A percentile compares a stretch with the other conserved stretches of the same genome.
Evolutionary conservation across 1,140 invertebrate genomes (phyloP).

Genomic region (Dreissena rostriformis): DNA sequence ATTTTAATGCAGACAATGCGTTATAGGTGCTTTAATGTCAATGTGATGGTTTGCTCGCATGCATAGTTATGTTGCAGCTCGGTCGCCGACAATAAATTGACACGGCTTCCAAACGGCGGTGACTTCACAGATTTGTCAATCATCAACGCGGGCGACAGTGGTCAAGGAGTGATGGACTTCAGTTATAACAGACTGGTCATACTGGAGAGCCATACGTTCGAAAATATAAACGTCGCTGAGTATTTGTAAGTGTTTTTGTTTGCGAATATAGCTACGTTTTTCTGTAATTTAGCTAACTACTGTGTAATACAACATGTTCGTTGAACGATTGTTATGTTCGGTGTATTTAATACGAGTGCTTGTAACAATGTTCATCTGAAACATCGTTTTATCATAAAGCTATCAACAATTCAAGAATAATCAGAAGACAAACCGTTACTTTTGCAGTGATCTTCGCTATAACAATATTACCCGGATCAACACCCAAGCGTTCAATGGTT

Average conservation of each 20-base stretch:
- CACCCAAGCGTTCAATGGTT: conserved; percentile 56
- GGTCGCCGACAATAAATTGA: conserved; percentile 64
- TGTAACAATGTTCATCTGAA: too few relatives aligned
- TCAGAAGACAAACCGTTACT: not conserved
- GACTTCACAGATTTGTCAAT: conserved; percentile 65
- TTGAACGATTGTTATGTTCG: too few relatives aligned
- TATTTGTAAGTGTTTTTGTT: conserved; percentile 56
- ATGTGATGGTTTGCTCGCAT: too few relatives aligned
- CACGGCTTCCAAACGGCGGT: conserved; percentile 63
- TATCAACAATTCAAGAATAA: too few relatives aligned
- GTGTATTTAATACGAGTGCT: too few relatives aligned
- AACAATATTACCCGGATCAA: conserved; percentile 63
- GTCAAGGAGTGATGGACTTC: conserved; percentile 37
- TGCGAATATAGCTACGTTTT: too few relatives aligned
- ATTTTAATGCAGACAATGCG: too few relatives aligned
- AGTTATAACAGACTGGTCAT: conserved; percentile 62
- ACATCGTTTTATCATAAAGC: too few relatives aligned
- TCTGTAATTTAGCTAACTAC: too few relatives aligned
- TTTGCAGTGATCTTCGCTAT: conserved; percentile 53
- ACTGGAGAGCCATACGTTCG: conserved; percentile 61
- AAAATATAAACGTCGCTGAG: conserved; percentile 41
- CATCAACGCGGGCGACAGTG: too few relatives aligned
- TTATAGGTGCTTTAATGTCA: too few relatives aligned
- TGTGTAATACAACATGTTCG: too few relatives aligned
- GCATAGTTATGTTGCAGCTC: conserved; percentile 51